Conservation (phyloP, 1,140 invertebrate genomes). For the Drosophila trapezifrons region DNA sequence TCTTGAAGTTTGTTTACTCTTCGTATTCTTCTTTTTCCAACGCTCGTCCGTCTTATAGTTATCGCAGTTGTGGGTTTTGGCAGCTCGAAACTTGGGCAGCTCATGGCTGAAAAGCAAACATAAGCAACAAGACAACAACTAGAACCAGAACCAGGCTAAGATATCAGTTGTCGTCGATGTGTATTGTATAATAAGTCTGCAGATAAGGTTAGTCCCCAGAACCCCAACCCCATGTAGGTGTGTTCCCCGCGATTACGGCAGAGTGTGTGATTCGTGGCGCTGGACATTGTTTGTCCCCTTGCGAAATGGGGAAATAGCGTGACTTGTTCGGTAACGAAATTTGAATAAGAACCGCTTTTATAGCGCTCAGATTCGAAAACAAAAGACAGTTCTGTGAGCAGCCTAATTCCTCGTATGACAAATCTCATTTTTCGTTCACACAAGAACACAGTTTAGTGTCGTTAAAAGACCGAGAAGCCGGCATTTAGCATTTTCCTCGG, state of each 20-base stretch:
- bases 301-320: slow-evolving; percentile 43
- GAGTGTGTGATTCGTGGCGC: slow-evolving; percentile 38
- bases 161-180: slow-evolving; percentile 41
- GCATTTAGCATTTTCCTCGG: slow-evolving; percentile 13
- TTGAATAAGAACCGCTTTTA: slow-evolving; percentile 35
- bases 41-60: slow-evolving; percentile 25
- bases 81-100: slow-evolving; percentile 29
- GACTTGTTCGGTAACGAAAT: slow-evolving; percentile 40
- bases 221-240: slow-evolving; percentile 23
- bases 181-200: slow-evolving; percentile 65
- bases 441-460: slow-evolving; percentile 11
- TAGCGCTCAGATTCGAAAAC: slow-evolving; percentile 18
- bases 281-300: slow-evolving; percentile 16
- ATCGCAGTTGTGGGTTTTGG: slow-evolving; percentile 33
- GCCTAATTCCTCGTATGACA: slow-evolving; percentile 31
- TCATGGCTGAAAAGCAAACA: slow-evolving; percentile 56
- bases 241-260: slow-evolving; percentile 32
- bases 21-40: not conserved
- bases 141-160: not conserved
- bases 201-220: slow-evolving; percentile 21
- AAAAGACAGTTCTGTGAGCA: slow-evolving; percentile 37
- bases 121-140: slow-evolving; percentile 16
- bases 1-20: slow-evolving; percentile 40
- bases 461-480: slow-evolving; percentile 5
- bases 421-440: slow-evolving; percentile 15